These are phyloP conservation scores for Dendrocincla tyrannina DNA, from an alignment of 2,797 vertebrate genomes.

Conservation along the genomic window DNA sequence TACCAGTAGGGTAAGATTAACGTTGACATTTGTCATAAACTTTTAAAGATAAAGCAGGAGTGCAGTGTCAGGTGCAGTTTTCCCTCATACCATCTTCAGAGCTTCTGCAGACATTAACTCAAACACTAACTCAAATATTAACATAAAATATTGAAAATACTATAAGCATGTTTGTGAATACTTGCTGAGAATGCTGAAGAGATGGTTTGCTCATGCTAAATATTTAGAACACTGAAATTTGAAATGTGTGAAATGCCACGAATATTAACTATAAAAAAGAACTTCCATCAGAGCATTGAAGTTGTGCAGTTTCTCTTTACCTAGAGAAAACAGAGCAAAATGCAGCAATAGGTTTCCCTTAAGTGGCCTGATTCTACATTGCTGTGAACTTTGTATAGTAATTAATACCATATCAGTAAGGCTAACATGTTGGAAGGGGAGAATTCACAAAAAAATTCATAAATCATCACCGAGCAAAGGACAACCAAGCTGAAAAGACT, in stretches of 20 bases:
- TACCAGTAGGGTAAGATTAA: constrained; percentile 26
- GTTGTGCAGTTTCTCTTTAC: not conserved
- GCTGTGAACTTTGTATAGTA: not conserved
- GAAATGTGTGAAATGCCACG: not conserved
- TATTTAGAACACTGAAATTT: constrained; percentile 10
- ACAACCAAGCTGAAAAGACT: not conserved
- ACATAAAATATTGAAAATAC: constrained; percentile 68
- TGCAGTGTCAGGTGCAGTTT: constrained; percentile 1
- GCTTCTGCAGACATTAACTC: constrained; percentile 34
- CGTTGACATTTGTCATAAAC: constrained; percentile 48
- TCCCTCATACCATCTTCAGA: constrained; percentile 15
- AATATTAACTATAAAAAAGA: not conserved
- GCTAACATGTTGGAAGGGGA: not conserved
- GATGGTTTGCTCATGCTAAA: constrained; percentile 13
- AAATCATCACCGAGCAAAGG: not conserved
- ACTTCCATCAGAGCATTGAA: not conserved
- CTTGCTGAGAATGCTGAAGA: constrained; percentile 38
- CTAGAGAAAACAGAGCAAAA: not conserved
- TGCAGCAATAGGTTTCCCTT: not conserved
- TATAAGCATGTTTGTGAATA: constrained; percentile 40
- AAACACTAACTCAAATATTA: constrained; percentile 65
- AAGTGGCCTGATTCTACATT: not conserved
- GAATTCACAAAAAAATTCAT: not conserved
- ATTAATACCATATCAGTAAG: not conserved
- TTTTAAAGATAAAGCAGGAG: constrained; percentile 32